Percentiles rank a stretch among this genome's conserved stretches.
Evolutionary conservation across 1,140 invertebrate genomes (phyloP).

Genomic region (Charaxes varanes): DNA sequence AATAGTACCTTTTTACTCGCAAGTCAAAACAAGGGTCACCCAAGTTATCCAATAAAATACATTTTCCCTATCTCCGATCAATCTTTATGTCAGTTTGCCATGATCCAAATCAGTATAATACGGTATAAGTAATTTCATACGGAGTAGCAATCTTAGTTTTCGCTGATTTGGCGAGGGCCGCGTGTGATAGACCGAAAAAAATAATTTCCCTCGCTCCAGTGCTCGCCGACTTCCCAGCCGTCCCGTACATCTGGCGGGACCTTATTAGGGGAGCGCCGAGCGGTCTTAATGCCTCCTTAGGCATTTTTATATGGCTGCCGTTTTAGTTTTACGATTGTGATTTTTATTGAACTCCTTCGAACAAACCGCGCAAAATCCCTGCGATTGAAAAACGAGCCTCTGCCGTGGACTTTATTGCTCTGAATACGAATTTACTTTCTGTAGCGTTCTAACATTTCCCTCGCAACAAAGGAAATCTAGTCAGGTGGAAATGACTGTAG

Average conservation of each 20-base stretch:
- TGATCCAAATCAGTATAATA: slow-evolving; percentile 8
- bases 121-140: slow-evolving; percentile 4
- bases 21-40: too few species aligned
- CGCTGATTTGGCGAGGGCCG: slow-evolving; percentile 63
- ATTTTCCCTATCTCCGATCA: too few species aligned
- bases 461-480: slow-evolving; percentile 8
- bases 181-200: slow-evolving; percentile 73
- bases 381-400: slow-evolving; percentile 58
- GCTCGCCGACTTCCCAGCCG: slow-evolving; percentile 65
- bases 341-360: slow-evolving; percentile 66
- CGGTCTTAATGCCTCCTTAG: slow-evolving; percentile 67
- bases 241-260: slow-evolving; percentile 68
- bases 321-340: slow-evolving; percentile 69
- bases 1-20: too few species aligned
- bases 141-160: slow-evolving; percentile 46
- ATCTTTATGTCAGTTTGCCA: too few species aligned
- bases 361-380: slow-evolving; percentile 38
- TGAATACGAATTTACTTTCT: slow-evolving; percentile 39
- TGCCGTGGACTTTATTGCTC: slow-evolving; percentile 61
- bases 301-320: slow-evolving; percentile 68
- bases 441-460: slow-evolving; percentile 40
- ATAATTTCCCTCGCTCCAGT: slow-evolving; percentile 68
- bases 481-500: background rate
- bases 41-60: too few species aligned
- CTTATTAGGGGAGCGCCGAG: slow-evolving; percentile 68